A percentile compares a stretch with the other conserved stretches of the same genome.
phyloP scores from a whole-genome alignment of 2,113 vertebrate species.

The rabbit (Oryctolagus cuniculus) region DNA sequence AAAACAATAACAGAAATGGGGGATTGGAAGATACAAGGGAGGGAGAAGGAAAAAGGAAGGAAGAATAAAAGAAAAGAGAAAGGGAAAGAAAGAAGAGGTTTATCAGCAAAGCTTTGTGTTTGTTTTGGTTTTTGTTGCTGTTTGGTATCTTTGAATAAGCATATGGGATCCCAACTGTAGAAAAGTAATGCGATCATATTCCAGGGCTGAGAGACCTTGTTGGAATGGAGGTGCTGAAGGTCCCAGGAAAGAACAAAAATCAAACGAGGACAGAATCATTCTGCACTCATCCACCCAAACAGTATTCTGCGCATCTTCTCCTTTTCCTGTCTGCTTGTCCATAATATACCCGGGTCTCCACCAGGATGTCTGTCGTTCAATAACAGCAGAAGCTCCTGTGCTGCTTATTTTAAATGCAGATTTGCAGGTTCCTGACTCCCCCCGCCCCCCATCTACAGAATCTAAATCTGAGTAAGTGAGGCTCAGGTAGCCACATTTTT shows the following conservation, averaged over 20 bases:
- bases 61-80: neutral
- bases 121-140: neutral
- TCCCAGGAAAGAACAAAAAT: neutral
- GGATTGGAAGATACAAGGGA: neutral
- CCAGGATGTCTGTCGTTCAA: neutral
- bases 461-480: neutral
- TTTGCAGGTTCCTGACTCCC: neutral
- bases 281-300: neutral
- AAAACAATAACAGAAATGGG: neutral
- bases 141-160: neutral
- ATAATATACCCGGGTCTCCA: neutral
- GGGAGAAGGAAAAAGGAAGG: no score
- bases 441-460: neutral
- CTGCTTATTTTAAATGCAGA: neutral
- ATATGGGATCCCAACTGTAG: neutral
- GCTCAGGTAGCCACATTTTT: neutral
- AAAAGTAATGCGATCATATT: neutral
- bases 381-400: neutral
- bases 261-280: neutral
- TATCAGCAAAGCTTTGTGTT: constrained; percentile 46
- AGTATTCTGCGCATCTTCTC: neutral
- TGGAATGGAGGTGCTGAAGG: neutral
- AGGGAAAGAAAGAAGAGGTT: constrained; percentile 37
- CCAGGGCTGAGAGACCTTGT: neutral
- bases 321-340: neutral